Conservation (phyloP, 2,113 vertebrate genomes). For the Dasypus novemcinctus region DNA sequence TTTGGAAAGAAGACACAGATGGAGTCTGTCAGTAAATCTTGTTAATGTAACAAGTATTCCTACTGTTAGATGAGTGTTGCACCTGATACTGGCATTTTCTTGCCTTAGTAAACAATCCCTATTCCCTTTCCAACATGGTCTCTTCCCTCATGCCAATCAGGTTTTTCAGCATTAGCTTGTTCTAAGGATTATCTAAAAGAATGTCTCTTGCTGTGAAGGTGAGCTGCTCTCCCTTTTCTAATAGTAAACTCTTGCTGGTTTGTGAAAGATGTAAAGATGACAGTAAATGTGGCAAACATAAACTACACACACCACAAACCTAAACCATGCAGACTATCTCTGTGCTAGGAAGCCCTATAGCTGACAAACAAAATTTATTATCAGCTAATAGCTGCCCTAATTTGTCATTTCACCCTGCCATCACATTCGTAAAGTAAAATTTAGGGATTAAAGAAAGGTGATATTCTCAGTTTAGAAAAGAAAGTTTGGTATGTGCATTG, state of each 20-base stretch:
- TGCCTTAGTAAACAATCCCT: constrained; percentile 75
- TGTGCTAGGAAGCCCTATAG: neutral
- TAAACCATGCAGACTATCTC: neutral
- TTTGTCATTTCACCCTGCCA: neutral
- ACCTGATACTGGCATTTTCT: constrained; percentile 76
- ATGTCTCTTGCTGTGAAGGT: constrained; percentile 63
- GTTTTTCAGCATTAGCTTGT: constrained; percentile 71
- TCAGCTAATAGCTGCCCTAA: neutral
- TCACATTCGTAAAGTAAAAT: neutral
- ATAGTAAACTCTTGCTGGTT: constrained; percentile 54
- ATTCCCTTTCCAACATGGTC: constrained; percentile 61
- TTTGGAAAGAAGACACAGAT: constrained; percentile 87
- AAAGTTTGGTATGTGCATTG: neutral
- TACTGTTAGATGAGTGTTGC: constrained; percentile 83
- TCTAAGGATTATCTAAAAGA: constrained; percentile 75
- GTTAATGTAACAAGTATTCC: constrained; percentile 86
- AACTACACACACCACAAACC: neutral
- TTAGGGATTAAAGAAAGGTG: neutral
- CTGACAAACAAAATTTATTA: constrained; percentile 30
- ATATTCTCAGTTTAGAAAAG: neutral
- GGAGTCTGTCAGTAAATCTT: constrained; percentile 88
- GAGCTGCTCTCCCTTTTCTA: constrained; percentile 45
- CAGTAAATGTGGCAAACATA: constrained; percentile 25
- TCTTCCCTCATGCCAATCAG: constrained; percentile 58
- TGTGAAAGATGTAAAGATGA: constrained; percentile 56